Base-by-base conservation (phyloP, 2,888 invertebrate genomes). In the Drosophila fulvimacula region DNA sequence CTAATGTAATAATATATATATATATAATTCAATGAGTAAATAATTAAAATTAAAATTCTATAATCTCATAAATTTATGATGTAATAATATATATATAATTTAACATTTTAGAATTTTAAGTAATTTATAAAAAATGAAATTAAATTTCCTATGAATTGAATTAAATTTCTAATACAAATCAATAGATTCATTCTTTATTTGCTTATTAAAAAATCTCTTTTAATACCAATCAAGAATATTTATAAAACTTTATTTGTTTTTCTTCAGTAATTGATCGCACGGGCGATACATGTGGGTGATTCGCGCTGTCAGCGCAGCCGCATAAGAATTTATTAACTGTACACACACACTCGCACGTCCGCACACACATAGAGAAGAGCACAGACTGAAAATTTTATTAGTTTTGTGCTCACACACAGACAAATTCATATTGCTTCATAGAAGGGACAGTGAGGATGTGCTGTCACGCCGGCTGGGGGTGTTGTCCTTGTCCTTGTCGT, bases 351-450 rank as follows among this genome's bases (percentile, higher is more conserved):
- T 11, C 30, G 10, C 46, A 30, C 7, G n/a, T n/a, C n/a, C n/a
- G n/a, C 2, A 24, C 24, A 24, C 13, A 17, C 7, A 17, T 24
- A 32, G 17, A 32, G 30, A 48, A 19, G 30, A 48, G 48, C 36
- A 30, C 68, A 73, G 77, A 69, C 79, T 48, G 63, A 4, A 52
- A 68, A 75, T 71, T 78, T 76, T 73, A 69, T 82, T 76, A 73
- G 72, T 78, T 55, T 63, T 44, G 52, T 49, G 39, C 53, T 52
- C 60, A 56, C 75, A 32, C 19, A 32, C 32, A n/a, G 3, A 32
- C 30, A 32, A n/a, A 19, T 75, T 70, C 69, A 69, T 69, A 71
- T 71, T 73, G 69, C 53, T 63, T 27, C 13, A 69, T 49, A 58
- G 66, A 67, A 74, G 65, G 66, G 62, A 79, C 71, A 53, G 52